Evolutionary conservation across 2,888 invertebrate genomes (phyloP).

Genomic region (Sesia apiformis): DNA sequence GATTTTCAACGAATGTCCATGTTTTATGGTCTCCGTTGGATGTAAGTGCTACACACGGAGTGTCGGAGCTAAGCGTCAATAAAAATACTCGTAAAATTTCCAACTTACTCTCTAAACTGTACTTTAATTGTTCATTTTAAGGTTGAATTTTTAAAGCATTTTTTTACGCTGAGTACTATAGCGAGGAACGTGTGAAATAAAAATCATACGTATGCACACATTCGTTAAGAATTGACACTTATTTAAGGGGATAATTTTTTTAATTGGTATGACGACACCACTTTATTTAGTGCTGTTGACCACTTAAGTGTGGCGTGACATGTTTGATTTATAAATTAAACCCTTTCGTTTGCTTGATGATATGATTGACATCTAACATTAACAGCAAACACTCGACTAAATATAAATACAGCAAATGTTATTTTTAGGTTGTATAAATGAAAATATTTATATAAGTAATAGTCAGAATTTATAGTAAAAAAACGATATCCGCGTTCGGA

Average conservation of each 20-base stretch:
- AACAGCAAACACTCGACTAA: background rate
- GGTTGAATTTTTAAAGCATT: conserved; percentile 19
- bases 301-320: conserved; percentile 39
- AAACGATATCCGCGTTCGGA: background rate
- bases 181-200: conserved; percentile 67
- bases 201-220: conserved; percentile 72
- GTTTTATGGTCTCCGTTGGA: conserved; percentile 44
- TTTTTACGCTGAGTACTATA: conserved; percentile 29
- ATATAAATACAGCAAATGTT: background rate
- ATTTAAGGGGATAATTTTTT: conserved; percentile 72
- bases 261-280: conserved; percentile 73
- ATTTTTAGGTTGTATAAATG: background rate
- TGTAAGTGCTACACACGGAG: conserved; percentile 50
- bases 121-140: conserved; percentile 26
- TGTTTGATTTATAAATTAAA: conserved; percentile 54
- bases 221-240: conserved; percentile 75
- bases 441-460: background rate
- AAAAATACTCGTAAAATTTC: conserved; percentile 65
- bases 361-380: conserved; percentile 18
- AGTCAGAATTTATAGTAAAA: background rate
- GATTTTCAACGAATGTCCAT: conserved; percentile 19
- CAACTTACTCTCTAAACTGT: conserved; percentile 24
- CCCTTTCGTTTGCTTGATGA: conserved; percentile 29
- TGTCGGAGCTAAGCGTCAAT: conserved; percentile 70
- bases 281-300: conserved; percentile 55